Evolutionary conservation across 1,140 invertebrate genomes (phyloP).

Genomic region (Antheraea pernyi): DNA sequence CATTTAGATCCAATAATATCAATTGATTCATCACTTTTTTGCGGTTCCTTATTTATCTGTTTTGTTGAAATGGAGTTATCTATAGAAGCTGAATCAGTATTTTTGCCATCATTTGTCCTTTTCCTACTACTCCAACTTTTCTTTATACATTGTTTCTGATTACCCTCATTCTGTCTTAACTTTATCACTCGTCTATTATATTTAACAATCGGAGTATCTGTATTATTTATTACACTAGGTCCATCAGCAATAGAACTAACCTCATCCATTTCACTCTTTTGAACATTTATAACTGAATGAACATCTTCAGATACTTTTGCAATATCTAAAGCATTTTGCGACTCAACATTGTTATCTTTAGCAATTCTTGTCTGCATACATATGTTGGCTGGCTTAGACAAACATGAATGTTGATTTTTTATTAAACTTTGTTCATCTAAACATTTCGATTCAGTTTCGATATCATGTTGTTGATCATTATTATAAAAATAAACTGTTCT

Average conservation of each 20-base stretch:
- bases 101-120: not conserved
- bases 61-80: not conserved
- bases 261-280: not conserved
- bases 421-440: not conserved
- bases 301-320: not conserved
- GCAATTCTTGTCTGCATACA: not conserved
- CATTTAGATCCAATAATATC: not conserved
- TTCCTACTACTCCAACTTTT: constrained; percentile 5
- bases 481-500: not conserved
- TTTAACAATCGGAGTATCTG: not conserved
- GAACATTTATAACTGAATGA: not conserved
- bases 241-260: not conserved
- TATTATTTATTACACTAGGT: not conserved
- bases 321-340: not conserved
- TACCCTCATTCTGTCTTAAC: not conserved
- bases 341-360: not conserved
- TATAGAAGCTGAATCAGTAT: not conserved
- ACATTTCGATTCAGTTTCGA: not conserved
- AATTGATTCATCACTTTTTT: not conserved
- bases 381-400: not conserved
- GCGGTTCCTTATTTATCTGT: not conserved
- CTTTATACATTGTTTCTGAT: not conserved
- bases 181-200: constrained; percentile 9
- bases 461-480: not conserved
- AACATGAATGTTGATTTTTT: not conserved